These are phyloP conservation scores for Heliconius hewitsoni DNA, from an alignment of 1,140 invertebrate genomes.

Conservation along the genomic window DNA sequence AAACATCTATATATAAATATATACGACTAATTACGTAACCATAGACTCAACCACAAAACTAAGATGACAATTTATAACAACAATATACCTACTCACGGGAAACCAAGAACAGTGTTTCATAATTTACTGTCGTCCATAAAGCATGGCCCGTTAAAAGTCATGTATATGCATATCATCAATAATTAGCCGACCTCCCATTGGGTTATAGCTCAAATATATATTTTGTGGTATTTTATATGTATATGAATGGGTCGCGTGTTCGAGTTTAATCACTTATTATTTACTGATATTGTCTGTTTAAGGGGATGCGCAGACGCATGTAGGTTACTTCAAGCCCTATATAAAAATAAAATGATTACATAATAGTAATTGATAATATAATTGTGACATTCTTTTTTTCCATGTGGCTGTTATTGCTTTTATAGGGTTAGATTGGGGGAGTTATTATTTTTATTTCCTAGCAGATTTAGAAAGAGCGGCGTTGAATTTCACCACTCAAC, in stretches of 20 bases:
- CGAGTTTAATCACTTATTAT: conserved; percentile 52
- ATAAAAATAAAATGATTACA: too few species aligned
- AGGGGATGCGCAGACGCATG: conserved; percentile 7
- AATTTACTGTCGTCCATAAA: conserved; percentile 51
- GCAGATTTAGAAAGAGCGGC: too few species aligned
- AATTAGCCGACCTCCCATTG: conserved; percentile 71
- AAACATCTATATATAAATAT: not conserved
- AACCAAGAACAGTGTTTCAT: conserved; percentile 38
- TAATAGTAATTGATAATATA: too few species aligned
- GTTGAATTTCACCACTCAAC: too few species aligned
- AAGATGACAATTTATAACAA: conserved; percentile 12
- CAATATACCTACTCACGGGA: not conserved
- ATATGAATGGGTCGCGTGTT: conserved; percentile 57
- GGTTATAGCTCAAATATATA: conserved; percentile 56
- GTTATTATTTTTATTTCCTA: too few species aligned
- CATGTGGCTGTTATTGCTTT: too few species aligned
- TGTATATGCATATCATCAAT: conserved; percentile 67
- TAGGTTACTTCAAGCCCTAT: not conserved
- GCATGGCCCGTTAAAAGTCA: conserved; percentile 51
- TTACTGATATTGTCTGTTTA: conserved; percentile 46
- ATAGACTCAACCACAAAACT: not conserved
- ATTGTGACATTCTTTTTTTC: too few species aligned
- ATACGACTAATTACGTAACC: not conserved
- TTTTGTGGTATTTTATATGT: conserved; percentile 60
- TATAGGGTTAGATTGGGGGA: too few species aligned